A percentile compares a stretch with the other conserved stretches of the same genome.
Evolutionary conservation across 2,888 invertebrate genomes (phyloP).

Genomic region (Chrysodeixis includens): DNA sequence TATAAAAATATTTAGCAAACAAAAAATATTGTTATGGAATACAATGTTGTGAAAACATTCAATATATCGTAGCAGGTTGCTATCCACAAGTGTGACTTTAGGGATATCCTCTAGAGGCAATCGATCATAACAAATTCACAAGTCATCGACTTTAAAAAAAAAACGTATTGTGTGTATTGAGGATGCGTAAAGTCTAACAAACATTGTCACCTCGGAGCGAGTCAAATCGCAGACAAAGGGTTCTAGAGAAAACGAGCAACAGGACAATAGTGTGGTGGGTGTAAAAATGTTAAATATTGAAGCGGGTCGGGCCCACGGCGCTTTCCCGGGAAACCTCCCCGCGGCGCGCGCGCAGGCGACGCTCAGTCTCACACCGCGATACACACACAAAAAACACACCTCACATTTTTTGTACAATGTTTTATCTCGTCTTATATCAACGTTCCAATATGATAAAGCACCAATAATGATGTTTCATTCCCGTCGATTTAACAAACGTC

Average conservation of each 20-base stretch:
- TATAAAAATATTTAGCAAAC: constrained; percentile 5
- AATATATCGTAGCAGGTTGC: constrained; percentile 68
- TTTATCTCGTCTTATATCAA: constrained; percentile 85
- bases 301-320: constrained; percentile 77
- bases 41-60: constrained; percentile 54
- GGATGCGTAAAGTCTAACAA: constrained; percentile 84
- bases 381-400: constrained; percentile 82
- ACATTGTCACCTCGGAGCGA: constrained; percentile 87
- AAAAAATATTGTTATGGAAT: constrained; percentile 12
- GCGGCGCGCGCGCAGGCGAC: constrained; percentile 85
- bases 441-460: constrained; percentile 85
- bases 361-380: constrained; percentile 83
- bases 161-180: constrained; percentile 83
- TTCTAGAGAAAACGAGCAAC: constrained; percentile 77
- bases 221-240: constrained; percentile 83
- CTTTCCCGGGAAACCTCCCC: constrained; percentile 87
- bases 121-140: constrained; percentile 89
- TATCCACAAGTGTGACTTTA: constrained; percentile 71
- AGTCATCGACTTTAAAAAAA: constrained; percentile 87
- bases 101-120: constrained; percentile 70
- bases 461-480: constrained; percentile 89
- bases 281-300: constrained; percentile 87
- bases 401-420: constrained; percentile 74
- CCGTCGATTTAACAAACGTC: constrained; percentile 82
- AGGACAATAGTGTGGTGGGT: constrained; percentile 82